Evolutionary conservation across 2,797 vertebrate genomes (phyloP).

Genomic region (Yasuhikotakia modesta): DNA sequence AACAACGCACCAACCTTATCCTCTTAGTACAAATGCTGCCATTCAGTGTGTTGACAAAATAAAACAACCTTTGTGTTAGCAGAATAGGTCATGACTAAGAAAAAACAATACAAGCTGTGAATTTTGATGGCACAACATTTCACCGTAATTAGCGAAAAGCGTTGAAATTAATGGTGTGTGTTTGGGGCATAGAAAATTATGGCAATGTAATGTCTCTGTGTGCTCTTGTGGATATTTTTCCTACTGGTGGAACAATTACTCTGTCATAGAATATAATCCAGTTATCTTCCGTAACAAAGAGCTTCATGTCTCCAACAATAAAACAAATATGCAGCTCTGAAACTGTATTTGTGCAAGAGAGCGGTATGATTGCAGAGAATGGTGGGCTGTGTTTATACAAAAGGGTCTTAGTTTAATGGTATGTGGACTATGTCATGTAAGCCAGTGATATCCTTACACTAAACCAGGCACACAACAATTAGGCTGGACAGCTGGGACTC

Average conservation of each 20-base stretch:
- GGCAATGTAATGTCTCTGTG: conserved; percentile 38
- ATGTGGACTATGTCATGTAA: conserved; percentile 76
- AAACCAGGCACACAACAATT: conserved; percentile 76
- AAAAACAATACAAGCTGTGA: conserved; percentile 48
- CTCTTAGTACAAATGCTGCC: not conserved
- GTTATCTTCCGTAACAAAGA: conserved; percentile 70
- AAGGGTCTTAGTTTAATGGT: conserved; percentile 71
- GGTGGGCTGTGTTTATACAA: conserved; percentile 70
- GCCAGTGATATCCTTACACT: conserved; percentile 77
- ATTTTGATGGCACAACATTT: conserved; percentile 45
- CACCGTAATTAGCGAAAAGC: conserved; percentile 40
- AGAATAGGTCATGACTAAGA: conserved; percentile 17
- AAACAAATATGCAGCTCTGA: conserved; percentile 59
- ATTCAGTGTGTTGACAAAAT: not conserved
- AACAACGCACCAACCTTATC: not conserved
- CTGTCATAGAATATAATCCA: conserved; percentile 62
- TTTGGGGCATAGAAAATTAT: conserved; percentile 14
- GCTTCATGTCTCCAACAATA: conserved; percentile 62
- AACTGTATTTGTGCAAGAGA: conserved; percentile 69
- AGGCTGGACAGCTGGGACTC: conserved; percentile 34
- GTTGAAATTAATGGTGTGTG: conserved; percentile 48
- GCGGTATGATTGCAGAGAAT: conserved; percentile 64
- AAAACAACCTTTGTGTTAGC: conserved; percentile 19
- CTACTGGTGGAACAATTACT: conserved; percentile 59
- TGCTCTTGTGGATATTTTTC: conserved; percentile 20